These are phyloP conservation scores for Micoletzkya japonica DNA, from an alignment of 2,888 invertebrate species.

Conservation along the genomic window DNA sequence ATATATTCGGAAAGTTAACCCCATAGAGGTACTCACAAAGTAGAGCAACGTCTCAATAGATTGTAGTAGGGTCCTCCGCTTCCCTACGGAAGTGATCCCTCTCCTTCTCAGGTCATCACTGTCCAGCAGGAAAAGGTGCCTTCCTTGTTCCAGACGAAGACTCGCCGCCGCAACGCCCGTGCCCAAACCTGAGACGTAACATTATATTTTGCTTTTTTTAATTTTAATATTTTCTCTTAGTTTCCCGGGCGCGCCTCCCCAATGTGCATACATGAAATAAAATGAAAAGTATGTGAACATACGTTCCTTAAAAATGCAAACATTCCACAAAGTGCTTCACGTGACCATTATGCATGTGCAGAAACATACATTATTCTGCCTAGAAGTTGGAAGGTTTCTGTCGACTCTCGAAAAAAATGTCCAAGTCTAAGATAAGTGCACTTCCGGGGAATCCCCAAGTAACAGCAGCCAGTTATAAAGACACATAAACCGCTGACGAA, in stretches of 20 bases:
- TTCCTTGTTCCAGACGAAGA: constrained; percentile 70
- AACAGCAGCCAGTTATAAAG: too few species aligned
- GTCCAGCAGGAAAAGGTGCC: constrained; percentile 80
- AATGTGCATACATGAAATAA: background rate
- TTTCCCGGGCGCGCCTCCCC: too few species aligned
- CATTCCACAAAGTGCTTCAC: background rate
- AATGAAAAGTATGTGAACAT: background rate
- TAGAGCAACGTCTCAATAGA: constrained; percentile 86
- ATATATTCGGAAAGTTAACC: background rate
- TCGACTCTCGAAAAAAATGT: too few species aligned
- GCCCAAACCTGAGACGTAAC: constrained; percentile 15
- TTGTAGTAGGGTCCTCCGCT: constrained; percentile 88
- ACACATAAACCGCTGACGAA: too few species aligned
- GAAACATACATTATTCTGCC: too few species aligned
- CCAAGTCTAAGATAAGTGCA: too few species aligned
- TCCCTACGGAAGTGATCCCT: constrained; percentile 83
- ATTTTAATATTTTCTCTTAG: background rate
- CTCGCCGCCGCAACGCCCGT: constrained; percentile 69
- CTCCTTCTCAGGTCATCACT: constrained; percentile 86
- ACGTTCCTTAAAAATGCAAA: background rate
- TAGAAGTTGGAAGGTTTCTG: too few species aligned
- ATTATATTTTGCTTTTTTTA: background rate
- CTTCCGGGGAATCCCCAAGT: too few species aligned
- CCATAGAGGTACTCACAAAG: constrained; percentile 67
- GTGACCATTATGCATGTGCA: too few species aligned